Percentiles rank a stretch among this genome's conserved stretches.
Evolutionary conservation across 2,797 vertebrate species (phyloP).

Genomic region (Orientallactaga sibirica): DNA sequence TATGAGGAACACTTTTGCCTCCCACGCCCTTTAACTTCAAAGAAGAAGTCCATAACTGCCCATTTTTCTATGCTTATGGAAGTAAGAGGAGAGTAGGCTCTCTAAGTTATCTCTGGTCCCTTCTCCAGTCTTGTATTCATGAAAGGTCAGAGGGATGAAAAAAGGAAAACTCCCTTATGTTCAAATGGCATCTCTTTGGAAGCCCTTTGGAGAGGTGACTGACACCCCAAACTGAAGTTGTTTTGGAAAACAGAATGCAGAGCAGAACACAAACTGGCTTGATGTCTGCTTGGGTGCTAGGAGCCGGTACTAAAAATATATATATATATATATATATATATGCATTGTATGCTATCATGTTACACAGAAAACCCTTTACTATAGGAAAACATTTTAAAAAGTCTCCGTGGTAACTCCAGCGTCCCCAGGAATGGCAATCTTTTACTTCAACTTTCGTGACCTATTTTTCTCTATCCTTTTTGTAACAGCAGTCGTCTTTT

Average conservation of each 20-base stretch:
- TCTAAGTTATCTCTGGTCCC: neutral
- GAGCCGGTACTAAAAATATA: neutral
- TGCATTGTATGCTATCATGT: neutral
- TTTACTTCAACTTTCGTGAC: neutral
- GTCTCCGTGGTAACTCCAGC: neutral
- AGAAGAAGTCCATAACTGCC: neutral
- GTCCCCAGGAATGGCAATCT: neutral
- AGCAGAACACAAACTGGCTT: neutral
- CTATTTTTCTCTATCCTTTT: slow-evolving; percentile 4
- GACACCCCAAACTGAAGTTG: neutral
- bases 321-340: too few species aligned
- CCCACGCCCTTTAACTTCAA: neutral
- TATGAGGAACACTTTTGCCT: neutral
- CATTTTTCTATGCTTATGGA: neutral
- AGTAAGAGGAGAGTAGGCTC: neutral
- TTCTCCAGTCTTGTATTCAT: neutral
- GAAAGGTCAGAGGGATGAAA: neutral
- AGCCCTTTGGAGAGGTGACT: neutral
- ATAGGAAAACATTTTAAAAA: neutral
- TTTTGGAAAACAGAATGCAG: slow-evolving; percentile 33
- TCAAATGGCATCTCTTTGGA: neutral
- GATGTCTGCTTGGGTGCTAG: neutral
- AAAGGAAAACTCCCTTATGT: neutral
- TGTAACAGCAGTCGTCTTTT: neutral
- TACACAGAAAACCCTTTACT: neutral